Evolutionary conservation across 2,797 vertebrate genomes (phyloP).

Genomic region (Nasua narica): DNA sequence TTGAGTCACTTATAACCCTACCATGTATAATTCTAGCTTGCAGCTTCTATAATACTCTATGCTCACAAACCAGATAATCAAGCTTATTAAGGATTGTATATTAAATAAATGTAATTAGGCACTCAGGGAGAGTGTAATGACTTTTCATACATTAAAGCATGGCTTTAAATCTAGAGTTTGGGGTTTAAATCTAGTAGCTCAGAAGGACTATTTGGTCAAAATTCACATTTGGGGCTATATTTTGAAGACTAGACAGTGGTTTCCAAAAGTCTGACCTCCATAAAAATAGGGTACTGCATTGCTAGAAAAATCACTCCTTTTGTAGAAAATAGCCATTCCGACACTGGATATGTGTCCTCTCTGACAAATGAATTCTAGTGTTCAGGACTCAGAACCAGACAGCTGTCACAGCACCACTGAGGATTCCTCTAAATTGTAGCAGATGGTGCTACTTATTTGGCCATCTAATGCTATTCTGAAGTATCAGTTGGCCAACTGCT

Average conservation of each 20-base stretch:
- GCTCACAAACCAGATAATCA: slow-evolving; percentile 59
- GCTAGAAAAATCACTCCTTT: slow-evolving; percentile 43
- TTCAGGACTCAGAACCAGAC: slow-evolving; percentile 53
- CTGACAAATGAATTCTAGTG: slow-evolving; percentile 61
- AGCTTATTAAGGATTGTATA: slow-evolving; percentile 48
- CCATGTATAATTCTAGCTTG: slow-evolving; percentile 40
- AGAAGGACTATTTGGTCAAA: slow-evolving; percentile 6
- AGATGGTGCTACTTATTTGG: slow-evolving; percentile 73
- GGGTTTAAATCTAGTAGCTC: slow-evolving; percentile 19
- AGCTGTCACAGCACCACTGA: slow-evolving; percentile 63
- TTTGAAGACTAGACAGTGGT: slow-evolving; percentile 34
- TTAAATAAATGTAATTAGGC: slow-evolving; percentile 59
- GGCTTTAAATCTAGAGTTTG: neutral
- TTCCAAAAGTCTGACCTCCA: slow-evolving; percentile 47
- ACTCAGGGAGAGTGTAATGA: neutral
- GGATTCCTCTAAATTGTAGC: slow-evolving; percentile 68
- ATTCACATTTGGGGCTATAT: neutral
- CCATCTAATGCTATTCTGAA: slow-evolving; percentile 67
- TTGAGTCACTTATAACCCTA: neutral
- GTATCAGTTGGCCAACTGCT: slow-evolving; percentile 71
- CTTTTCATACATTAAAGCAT: slow-evolving; percentile 26
- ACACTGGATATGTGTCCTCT: slow-evolving; percentile 37
- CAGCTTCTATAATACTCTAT: slow-evolving; percentile 16
- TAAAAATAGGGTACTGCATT: slow-evolving; percentile 27
- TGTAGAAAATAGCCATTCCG: slow-evolving; percentile 38